A percentile compares a stretch with the other conserved stretches of the same genome.
Conservation (phyloP, 2,113 vertebrate genomes). For the Phalacrocorax pelagicus region DNA sequence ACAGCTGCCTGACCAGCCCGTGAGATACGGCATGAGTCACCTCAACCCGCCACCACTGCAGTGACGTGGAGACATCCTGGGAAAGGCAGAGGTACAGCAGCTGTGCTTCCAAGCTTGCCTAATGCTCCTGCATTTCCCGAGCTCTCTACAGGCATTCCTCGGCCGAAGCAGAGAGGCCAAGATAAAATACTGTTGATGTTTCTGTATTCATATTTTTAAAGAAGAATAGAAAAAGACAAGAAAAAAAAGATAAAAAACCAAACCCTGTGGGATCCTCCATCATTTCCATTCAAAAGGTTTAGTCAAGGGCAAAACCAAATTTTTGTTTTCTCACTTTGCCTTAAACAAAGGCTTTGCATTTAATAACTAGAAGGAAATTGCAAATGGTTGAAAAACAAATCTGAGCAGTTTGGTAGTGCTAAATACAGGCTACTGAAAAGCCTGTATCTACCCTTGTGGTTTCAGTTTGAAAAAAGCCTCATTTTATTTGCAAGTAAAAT, state of each 20-base stretch:
- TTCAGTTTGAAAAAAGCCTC: constrained; percentile 30
- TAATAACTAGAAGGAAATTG: constrained; percentile 38
- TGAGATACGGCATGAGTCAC: neutral
- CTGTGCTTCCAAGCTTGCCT: neutral
- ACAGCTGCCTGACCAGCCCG: neutral
- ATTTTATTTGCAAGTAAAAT: constrained; percentile 58
- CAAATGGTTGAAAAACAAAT: constrained; percentile 45
- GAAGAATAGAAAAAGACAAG: neutral
- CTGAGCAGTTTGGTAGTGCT: constrained; percentile 7
- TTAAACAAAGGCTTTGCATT: constrained; percentile 22
- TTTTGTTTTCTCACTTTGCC: neutral
- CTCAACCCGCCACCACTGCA: accelerated
- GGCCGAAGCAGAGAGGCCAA: neutral
- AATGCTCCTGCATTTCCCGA: neutral
- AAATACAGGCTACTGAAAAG: neutral
- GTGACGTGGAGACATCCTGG: neutral
- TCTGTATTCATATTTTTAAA: neutral
- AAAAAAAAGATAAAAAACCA: neutral
- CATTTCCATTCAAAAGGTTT: neutral
- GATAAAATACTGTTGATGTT: neutral
- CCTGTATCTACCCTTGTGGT: neutral
- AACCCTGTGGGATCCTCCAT: neutral
- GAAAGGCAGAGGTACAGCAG: neutral
- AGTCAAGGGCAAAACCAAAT: neutral
- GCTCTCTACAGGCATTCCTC: neutral